phyloP scores from a whole-genome alignment of 2,888 invertebrate species.

The Megamerina dolium region DNA sequence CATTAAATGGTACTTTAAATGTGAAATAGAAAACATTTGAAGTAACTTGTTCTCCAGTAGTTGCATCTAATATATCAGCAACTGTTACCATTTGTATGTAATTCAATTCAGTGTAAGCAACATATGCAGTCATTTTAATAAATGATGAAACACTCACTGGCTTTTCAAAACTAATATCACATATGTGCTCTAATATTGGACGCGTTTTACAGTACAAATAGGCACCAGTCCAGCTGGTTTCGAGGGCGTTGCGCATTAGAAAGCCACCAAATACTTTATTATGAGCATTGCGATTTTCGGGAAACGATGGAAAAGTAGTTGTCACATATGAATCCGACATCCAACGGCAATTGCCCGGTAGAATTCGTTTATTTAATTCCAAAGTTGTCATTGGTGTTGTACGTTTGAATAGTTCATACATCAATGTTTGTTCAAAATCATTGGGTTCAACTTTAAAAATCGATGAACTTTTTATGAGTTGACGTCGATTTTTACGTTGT shows the following conservation, averaged over 20 bases:
- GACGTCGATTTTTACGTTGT: slow-evolving; percentile 52
- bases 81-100: slow-evolving; percentile 62
- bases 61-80: slow-evolving; percentile 56
- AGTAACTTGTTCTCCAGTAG: slow-evolving; percentile 54
- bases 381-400: slow-evolving; percentile 54
- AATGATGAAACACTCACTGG: slow-evolving; percentile 68
- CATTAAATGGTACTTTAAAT: slow-evolving; percentile 52
- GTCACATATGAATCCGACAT: slow-evolving; percentile 56
- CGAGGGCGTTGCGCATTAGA: slow-evolving; percentile 70
- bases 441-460: slow-evolving; percentile 61
- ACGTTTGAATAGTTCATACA: slow-evolving; percentile 62
- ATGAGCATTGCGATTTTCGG: slow-evolving; percentile 66
- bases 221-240: slow-evolving; percentile 63
- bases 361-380: slow-evolving; percentile 51
- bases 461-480: slow-evolving; percentile 52
- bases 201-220: slow-evolving; percentile 55
- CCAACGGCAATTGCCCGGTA: slow-evolving; percentile 58
- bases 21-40: slow-evolving; percentile 71
- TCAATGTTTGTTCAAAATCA: slow-evolving; percentile 58
- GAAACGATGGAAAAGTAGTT: slow-evolving; percentile 57
- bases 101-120: slow-evolving; percentile 53
- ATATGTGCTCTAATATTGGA: slow-evolving; percentile 58
- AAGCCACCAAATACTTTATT: slow-evolving; percentile 75
- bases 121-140: slow-evolving; percentile 62
- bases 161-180: slow-evolving; percentile 64